Conservation (phyloP, 2,797 vertebrate species). For the Clarias fuscus region DNA sequence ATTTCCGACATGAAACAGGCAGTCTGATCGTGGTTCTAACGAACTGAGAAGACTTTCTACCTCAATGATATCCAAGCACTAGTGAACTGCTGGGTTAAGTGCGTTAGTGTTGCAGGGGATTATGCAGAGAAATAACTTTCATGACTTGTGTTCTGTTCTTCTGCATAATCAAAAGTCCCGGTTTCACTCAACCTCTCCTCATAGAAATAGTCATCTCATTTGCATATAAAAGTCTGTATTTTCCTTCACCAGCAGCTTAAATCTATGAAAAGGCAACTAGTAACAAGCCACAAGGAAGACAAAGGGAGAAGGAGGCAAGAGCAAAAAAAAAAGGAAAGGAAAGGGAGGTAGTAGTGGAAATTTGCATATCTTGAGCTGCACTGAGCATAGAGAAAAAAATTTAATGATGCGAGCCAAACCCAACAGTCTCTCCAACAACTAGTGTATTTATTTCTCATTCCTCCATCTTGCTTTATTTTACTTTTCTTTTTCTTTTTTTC, state of each 20-base stretch:
- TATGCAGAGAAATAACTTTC: too few relatives aligned
- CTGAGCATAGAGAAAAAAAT: slow-evolving; percentile 14
- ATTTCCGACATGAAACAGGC: too few relatives aligned
- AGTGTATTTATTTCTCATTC: slow-evolving; percentile 39
- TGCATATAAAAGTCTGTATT: not conserved
- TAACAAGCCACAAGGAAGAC: not conserved
- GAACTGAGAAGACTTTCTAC: too few relatives aligned
- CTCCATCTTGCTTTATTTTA: slow-evolving; percentile 27
- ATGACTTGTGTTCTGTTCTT: too few relatives aligned
- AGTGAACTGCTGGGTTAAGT: too few relatives aligned
- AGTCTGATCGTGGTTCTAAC: too few relatives aligned
- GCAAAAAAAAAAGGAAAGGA: not conserved
- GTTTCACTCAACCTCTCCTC: too few relatives aligned
- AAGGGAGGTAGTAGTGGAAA: not conserved
- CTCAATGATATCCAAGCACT: too few relatives aligned
- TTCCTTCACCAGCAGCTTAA: not conserved
- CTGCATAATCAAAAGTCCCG: too few relatives aligned
- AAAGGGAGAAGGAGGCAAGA: not conserved
- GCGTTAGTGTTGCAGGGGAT: too few relatives aligned
- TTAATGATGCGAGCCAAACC: slow-evolving; percentile 14
- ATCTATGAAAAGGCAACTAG: not conserved
- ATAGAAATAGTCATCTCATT: not conserved
- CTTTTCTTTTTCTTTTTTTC: slow-evolving; percentile 18
- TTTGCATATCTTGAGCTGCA: slow-evolving; percentile 21
- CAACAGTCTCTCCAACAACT: slow-evolving; percentile 35